Evolutionary conservation across 2,797 vertebrate species (phyloP).

Genomic region (Pogonophryne albipinna): DNA sequence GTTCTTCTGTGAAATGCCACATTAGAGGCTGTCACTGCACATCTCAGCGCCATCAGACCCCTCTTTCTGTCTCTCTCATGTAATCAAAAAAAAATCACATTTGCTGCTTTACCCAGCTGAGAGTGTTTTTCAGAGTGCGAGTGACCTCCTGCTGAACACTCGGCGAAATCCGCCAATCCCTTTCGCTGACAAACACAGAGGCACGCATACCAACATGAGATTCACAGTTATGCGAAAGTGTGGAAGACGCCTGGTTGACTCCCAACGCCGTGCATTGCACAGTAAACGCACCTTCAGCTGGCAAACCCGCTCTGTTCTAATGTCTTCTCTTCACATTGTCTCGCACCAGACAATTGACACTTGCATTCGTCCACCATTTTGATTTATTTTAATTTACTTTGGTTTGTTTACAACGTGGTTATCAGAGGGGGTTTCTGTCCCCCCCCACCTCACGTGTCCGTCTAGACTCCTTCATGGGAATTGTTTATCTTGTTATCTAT

Average conservation of each 20-base stretch:
- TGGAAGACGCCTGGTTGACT: constrained; percentile 56
- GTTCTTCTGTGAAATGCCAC: constrained; percentile 48
- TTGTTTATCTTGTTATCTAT: constrained; percentile 69
- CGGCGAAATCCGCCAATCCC: constrained; percentile 16
- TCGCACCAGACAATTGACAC: constrained; percentile 70
- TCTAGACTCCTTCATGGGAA: constrained; percentile 47
- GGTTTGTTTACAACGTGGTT: constrained; percentile 52
- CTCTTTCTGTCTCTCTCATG: constrained; percentile 7
- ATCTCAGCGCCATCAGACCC: constrained; percentile 31
- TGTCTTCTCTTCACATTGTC: constrained; percentile 66
- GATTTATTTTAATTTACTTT: constrained; percentile 49
- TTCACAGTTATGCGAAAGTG: background rate
- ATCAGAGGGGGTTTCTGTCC: constrained; percentile 51
- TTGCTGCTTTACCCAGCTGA: constrained; percentile 29
- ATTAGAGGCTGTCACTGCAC: constrained; percentile 31
- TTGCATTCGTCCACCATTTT: constrained; percentile 69
- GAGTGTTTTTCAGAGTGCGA: constrained; percentile 64
- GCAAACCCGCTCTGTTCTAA: constrained; percentile 66
- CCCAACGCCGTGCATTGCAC: constrained; percentile 73
- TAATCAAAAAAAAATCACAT: constrained; percentile 18
- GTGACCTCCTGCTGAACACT: constrained; percentile 48
- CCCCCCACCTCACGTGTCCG: constrained; percentile 25
- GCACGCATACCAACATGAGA: constrained; percentile 18
- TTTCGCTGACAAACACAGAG: background rate
- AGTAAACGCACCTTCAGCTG: constrained; percentile 83